Conservation (phyloP, 1,140 invertebrate genomes). For the Trigoniulus corallinus region DNA sequence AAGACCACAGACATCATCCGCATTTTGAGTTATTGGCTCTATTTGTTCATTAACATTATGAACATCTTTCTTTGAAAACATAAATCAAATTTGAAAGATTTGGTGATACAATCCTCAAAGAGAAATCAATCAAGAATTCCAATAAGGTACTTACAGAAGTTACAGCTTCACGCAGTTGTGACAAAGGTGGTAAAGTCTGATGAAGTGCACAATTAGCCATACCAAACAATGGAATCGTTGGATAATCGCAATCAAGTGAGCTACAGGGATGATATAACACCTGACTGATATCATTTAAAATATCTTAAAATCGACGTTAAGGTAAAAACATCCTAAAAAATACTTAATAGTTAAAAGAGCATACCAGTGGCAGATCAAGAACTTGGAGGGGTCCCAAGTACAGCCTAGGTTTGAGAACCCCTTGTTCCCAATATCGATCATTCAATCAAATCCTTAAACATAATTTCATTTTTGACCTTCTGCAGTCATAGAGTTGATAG, state of each 20-base stretch:
- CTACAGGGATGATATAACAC: constrained; percentile 52
- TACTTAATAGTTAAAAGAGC: no score
- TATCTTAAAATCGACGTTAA: constrained; percentile 13
- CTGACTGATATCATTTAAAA: constrained; percentile 41
- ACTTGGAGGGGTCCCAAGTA: no score
- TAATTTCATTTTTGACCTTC: constrained; percentile 31
- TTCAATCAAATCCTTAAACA: background rate
- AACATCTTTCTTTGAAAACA: no score
- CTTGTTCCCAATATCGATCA: constrained; percentile 8
- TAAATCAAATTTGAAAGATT: no score
- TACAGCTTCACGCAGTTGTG: no score
- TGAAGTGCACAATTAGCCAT: background rate
- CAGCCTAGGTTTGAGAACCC: no score
- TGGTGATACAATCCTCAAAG: no score
- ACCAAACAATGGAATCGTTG: background rate
- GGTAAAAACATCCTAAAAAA: constrained; percentile 5
- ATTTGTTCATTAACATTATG: background rate
- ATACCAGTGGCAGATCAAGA: no score
- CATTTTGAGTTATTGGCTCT: background rate
- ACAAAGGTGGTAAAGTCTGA: background rate
- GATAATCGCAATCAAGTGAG: background rate
- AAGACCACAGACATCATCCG: background rate
- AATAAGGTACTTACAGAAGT: no score
- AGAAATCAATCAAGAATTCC: no score
- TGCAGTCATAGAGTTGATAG: no score